Evolutionary conservation across 1,140 invertebrate genomes (phyloP).

Genomic region (Drosophila malerkotliana): DNA sequence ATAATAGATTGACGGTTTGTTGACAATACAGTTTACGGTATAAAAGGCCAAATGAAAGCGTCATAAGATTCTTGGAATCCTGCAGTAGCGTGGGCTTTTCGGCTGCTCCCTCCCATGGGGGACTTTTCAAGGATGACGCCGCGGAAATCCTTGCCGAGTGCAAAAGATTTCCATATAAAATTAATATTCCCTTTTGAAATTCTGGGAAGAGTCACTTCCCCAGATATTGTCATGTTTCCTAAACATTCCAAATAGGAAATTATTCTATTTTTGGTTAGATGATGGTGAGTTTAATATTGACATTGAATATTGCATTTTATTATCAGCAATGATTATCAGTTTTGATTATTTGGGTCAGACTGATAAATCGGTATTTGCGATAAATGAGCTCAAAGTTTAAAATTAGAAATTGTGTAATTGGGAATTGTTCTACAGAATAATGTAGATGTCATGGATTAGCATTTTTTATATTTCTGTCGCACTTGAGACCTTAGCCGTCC

Average conservation of each 20-base stretch:
- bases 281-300: conserved; percentile 4
- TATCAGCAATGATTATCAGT: conserved; percentile 11
- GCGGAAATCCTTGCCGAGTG: conserved; percentile 43
- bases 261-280: conserved; percentile 16
- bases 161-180: neutral
- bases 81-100: conserved; percentile 31
- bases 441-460: too few relatives aligned
- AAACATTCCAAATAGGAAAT: neutral
- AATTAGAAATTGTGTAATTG: too few relatives aligned
- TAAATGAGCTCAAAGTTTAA: neutral
- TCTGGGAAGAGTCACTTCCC: neutral
- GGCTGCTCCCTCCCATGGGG: neutral
- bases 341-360: conserved; percentile 10
- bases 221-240: neutral
- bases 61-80: conserved; percentile 56
- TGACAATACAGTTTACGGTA: conserved; percentile 52
- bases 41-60: conserved; percentile 26
- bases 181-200: neutral
- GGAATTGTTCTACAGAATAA: too few relatives aligned
- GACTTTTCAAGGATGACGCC: conserved; percentile 20
- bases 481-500: neutral
- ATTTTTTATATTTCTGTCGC: neutral
- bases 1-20: conserved; percentile 42
- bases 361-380: neutral
- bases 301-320: neutral